phyloP scores from a whole-genome alignment of 2,888 invertebrate species.

The Hesperia comma region DNA sequence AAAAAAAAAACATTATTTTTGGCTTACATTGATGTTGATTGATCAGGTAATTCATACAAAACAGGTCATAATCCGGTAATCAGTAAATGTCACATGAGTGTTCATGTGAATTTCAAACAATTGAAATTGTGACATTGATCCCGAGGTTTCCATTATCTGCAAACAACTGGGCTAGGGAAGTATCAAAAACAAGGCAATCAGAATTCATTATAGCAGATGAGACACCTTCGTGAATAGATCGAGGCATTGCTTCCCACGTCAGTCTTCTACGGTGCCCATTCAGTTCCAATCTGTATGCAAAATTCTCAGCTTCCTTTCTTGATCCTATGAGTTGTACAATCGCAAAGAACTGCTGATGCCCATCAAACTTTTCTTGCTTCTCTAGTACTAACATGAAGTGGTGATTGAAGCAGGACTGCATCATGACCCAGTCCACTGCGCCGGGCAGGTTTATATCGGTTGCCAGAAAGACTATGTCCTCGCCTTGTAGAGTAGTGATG shows the following conservation, averaged over 20 bases:
- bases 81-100: constrained; percentile 26
- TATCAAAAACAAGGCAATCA: constrained; percentile 99
- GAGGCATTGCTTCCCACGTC: constrained; percentile 99
- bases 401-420: constrained; percentile 99
- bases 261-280: constrained; percentile 97
- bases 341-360: constrained; percentile 98
- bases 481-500: constrained; percentile 98
- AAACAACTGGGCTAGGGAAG: constrained; percentile 98
- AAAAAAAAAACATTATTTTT: constrained; percentile 65
- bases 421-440: constrained; percentile 99
- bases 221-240: constrained; percentile 99
- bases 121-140: constrained; percentile 99
- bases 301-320: constrained; percentile 99
- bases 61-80: constrained; percentile 33
- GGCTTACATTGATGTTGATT: constrained; percentile 71
- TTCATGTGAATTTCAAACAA: constrained; percentile 84
- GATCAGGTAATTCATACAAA: constrained; percentile 43
- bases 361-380: constrained; percentile 99
- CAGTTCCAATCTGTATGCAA: constrained; percentile 98
- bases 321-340: constrained; percentile 99
- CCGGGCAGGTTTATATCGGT: constrained; percentile 99
- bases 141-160: constrained; percentile 99
- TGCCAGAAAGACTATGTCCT: constrained; percentile 99
- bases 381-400: constrained; percentile 99
- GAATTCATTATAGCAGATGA: constrained; percentile 98